A percentile compares a stretch with the other conserved stretches of the same genome.
Conservation (phyloP, 2,888 invertebrate species). For the Acronicta leporina region DNA sequence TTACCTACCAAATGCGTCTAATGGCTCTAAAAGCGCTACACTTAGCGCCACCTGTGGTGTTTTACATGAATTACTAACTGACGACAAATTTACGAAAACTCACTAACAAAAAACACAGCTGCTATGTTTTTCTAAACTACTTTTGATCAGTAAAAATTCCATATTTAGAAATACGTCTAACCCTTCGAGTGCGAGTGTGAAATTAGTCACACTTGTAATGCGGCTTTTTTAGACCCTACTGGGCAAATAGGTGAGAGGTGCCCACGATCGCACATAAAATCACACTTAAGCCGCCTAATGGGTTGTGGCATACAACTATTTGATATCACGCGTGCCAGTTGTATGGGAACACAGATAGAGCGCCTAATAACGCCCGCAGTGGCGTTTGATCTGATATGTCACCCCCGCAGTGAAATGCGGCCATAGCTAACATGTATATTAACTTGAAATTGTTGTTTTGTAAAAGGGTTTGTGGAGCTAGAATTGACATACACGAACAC, state of each 20-base stretch:
- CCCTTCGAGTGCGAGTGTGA: no score
- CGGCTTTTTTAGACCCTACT: conserved; percentile 3
- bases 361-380: conserved; percentile 29
- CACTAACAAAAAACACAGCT: background rate
- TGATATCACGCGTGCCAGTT: conserved; percentile 16
- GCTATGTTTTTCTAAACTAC: no score
- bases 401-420: conserved; percentile 31
- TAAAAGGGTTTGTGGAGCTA: background rate
- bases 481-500: no score
- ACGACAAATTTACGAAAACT: no score
- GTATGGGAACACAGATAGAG: conserved; percentile 23
- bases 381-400: conserved; percentile 36
- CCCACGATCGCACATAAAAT: conserved; percentile 36
- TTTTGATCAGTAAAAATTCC: no score
- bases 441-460: conserved; percentile 9
- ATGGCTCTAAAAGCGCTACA: conserved; percentile 24
- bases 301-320: conserved; percentile 34
- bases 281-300: conserved; percentile 43
- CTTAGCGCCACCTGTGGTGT: conserved; percentile 40
- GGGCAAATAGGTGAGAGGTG: conserved; percentile 29
- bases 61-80: conserved; percentile 27
- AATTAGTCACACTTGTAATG: background rate
- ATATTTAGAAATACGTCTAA: no score
- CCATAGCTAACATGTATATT: conserved; percentile 26
- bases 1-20: conserved; percentile 44